phyloP scores from a whole-genome alignment of 2,888 invertebrate genomes.

The Apocheima hispidaria region DNA sequence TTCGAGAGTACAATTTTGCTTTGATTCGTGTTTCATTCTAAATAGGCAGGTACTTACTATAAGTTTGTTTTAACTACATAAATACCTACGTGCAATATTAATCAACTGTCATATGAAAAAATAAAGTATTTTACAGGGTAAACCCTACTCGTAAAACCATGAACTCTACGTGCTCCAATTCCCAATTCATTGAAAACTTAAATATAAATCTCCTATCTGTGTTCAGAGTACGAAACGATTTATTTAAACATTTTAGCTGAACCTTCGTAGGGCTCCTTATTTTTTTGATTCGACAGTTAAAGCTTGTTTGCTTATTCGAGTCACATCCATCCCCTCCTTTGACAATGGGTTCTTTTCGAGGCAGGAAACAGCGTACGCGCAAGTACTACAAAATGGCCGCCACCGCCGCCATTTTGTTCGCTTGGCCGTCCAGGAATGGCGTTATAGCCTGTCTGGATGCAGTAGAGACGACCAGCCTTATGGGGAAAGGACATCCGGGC shows the following conservation, averaged over 20 bases:
- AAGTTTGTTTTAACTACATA: too few relatives aligned
- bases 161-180: conserved; percentile 26
- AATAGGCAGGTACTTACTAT: too few relatives aligned
- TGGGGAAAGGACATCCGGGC: conserved; percentile 79
- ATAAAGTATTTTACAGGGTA: neutral
- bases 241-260: conserved; percentile 34
- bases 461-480: conserved; percentile 76
- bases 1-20: too few relatives aligned
- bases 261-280: conserved; percentile 52
- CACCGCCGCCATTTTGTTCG: conserved; percentile 68
- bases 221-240: conserved; percentile 48
- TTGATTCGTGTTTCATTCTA: too few relatives aligned
- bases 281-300: conserved; percentile 71
- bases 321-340: conserved; percentile 78
- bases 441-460: conserved; percentile 77
- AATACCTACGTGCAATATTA: neutral
- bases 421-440: conserved; percentile 57
- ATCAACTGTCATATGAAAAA: neutral
- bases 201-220: conserved; percentile 40
- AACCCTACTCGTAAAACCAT: conserved; percentile 1
- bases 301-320: conserved; percentile 65
- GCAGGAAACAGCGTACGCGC: conserved; percentile 83
- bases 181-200: conserved; percentile 24
- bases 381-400: conserved; percentile 72
- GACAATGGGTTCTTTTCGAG: conserved; percentile 82